These are phyloP conservation scores for Drosophila fulvimacula DNA, from an alignment of 2,888 invertebrate genomes.

Conservation along the genomic window DNA sequence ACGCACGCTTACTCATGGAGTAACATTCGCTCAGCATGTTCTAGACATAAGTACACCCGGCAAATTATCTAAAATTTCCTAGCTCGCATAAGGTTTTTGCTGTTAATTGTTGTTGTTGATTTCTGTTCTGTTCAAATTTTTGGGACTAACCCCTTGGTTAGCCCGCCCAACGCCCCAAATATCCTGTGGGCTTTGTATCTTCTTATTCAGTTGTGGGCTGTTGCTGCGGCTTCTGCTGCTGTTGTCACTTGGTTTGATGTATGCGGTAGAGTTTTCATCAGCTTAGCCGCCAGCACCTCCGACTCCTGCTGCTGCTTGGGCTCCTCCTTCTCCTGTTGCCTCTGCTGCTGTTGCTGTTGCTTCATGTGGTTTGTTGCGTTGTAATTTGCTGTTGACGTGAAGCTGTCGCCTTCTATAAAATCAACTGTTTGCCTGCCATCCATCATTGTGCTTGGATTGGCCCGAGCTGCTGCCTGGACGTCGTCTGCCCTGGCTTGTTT, in stretches of 20 bases:
- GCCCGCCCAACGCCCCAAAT: background rate
- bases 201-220: slow-evolving; percentile 57
- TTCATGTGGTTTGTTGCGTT: slow-evolving; percentile 63
- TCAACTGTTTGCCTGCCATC: slow-evolving; percentile 78
- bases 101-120: background rate
- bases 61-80: slow-evolving; percentile 79
- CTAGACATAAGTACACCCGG: slow-evolving; percentile 79
- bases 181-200: slow-evolving; percentile 29
- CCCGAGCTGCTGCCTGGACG: slow-evolving; percentile 30
- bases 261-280: slow-evolving; percentile 75
- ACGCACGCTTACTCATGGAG: slow-evolving; percentile 16
- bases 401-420: slow-evolving; percentile 80
- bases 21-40: slow-evolving; percentile 37
- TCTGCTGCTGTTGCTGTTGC: slow-evolving; percentile 12
- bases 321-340: slow-evolving; percentile 15
- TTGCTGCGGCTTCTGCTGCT: slow-evolving; percentile 51
- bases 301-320: slow-evolving; percentile 1
- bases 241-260: slow-evolving; percentile 78
- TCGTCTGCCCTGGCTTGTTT: slow-evolving; percentile 64
- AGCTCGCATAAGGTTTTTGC: slow-evolving; percentile 60
- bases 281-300: slow-evolving; percentile 34
- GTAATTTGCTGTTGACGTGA: slow-evolving; percentile 78
- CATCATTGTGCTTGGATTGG: slow-evolving; percentile 67
- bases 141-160: background rate
- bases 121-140: slow-evolving; percentile 5